Evolutionary conservation across 2,113 vertebrate species (phyloP).

Genomic region (Petroica traversi): DNA sequence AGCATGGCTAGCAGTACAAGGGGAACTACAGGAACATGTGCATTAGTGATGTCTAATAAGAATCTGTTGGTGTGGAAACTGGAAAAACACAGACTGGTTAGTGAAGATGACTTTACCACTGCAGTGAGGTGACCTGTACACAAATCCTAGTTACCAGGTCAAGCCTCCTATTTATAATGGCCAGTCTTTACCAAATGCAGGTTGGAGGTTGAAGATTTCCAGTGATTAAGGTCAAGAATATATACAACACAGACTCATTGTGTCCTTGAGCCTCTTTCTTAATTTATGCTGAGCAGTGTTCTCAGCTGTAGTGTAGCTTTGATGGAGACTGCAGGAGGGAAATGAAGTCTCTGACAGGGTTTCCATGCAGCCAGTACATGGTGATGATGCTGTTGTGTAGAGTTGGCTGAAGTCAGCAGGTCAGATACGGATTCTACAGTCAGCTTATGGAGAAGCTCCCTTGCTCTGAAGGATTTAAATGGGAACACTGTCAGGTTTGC

Average conservation of each 20-base stretch:
- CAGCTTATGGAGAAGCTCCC: neutral
- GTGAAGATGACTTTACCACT: neutral
- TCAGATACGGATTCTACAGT: neutral
- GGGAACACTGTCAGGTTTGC: conserved; percentile 15
- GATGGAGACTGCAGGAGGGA: conserved; percentile 17
- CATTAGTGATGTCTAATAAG: neutral
- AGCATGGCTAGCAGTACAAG: neutral
- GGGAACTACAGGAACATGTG: neutral
- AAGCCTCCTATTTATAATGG: neutral
- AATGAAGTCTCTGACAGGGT: conserved; percentile 46
- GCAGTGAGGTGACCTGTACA: neutral
- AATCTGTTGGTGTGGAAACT: neutral
- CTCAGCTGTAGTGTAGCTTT: conserved; percentile 19
- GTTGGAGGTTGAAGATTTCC: neutral
- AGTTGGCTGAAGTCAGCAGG: conserved; percentile 42
- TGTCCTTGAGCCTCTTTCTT: conserved; percentile 15
- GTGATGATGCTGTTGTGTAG: neutral
- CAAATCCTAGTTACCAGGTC: neutral
- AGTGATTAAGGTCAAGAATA: neutral
- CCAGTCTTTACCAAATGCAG: neutral
- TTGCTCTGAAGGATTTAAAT: conserved; percentile 38
- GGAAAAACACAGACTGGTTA: neutral
- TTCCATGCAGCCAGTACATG: neutral
- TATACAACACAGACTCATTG: neutral
- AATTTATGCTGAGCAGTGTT: conserved; percentile 40